Evolutionary conservation across 2,797 vertebrate species (phyloP).

Genomic region (Loriculus beryllinus): DNA sequence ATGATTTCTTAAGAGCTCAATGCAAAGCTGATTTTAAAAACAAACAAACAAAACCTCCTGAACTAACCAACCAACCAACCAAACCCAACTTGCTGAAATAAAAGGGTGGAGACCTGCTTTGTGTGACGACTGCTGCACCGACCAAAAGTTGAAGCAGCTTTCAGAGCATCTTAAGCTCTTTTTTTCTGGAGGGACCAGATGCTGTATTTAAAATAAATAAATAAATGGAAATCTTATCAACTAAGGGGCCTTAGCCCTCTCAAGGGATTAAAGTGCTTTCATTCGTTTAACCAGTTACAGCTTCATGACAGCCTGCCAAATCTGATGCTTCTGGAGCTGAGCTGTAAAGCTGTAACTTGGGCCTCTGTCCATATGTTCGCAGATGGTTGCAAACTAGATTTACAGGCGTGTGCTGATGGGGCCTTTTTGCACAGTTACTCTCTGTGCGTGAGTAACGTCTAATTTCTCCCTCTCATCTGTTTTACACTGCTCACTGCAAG

Average conservation of each 20-base stretch:
- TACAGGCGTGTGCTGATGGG: not conserved
- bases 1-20: not conserved
- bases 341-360: conserved; percentile 36
- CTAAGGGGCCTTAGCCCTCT: conserved; percentile 50
- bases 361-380: conserved; percentile 39
- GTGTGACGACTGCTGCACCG: not conserved
- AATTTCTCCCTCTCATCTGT: not conserved
- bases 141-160: not conserved
- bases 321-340: conserved; percentile 46
- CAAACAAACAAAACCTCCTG: not conserved
- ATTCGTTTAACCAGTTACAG: conserved; percentile 52
- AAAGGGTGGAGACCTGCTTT: not conserved
- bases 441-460: not conserved
- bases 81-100: not conserved
- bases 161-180: not conserved
- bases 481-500: not conserved
- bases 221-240: conserved; percentile 24
- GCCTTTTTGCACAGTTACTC: not conserved
- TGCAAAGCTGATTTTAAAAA: conserved; percentile 19
- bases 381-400: not conserved
- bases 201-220: conserved; percentile 49
- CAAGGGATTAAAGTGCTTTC: conserved; percentile 58
- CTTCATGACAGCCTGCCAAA: conserved; percentile 16
- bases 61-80: not conserved
- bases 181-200: conserved; percentile 4